Evolutionary conservation across 2,888 invertebrate genomes (phyloP), one percentile per base, ranked within the genome.

Genomic region (Tromatobia lineatoria): DNA sequence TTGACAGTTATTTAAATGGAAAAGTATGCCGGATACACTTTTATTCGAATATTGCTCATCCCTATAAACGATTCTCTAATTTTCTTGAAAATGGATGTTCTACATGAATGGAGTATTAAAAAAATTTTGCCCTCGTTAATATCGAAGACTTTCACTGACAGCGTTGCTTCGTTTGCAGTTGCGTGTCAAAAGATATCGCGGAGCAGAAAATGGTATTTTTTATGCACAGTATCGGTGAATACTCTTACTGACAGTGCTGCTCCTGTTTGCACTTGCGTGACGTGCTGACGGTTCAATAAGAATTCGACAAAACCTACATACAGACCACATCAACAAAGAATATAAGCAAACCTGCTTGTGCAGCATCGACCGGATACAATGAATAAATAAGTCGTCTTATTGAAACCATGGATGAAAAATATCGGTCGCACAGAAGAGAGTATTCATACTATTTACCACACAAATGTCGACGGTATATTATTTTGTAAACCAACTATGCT

Each of bases 271-370:
- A 74, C 50, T 86, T 54, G 82, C 84, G 84, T 77, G 84, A 79
- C 79, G 52, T 34, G 74, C 70, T 57, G 25, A 75, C 66, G 34
- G 75, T 77, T 83, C 79, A 79, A 83, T 83, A 45, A 79, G 50
- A 83, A 57, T 75, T 75, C 64, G 18, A 70, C 52, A 80, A 66
- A 20, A 54, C 25, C 57, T 8, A 25, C 57, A 25, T 50, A 38
- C 38, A 38, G n/a, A 18, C n/a, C n/a, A n/a, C n/a, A 54, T 18
- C 15, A 57, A 20, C 15, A 11, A n/a, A n/a, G 11, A 0, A 3
- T 3, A 25, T 4, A 25, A 25, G 57, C 8, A 57, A 23, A 25
- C 18, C 54, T 18, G 23, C 54, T 4, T 29, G 29, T 29, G 3
- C 29, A 20, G 1, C 1, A 25, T 13, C 11, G 23, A 34, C 70